Base-by-base conservation (phyloP, 1,140 invertebrate genomes). In the Eriocheir sinensis region DNA sequence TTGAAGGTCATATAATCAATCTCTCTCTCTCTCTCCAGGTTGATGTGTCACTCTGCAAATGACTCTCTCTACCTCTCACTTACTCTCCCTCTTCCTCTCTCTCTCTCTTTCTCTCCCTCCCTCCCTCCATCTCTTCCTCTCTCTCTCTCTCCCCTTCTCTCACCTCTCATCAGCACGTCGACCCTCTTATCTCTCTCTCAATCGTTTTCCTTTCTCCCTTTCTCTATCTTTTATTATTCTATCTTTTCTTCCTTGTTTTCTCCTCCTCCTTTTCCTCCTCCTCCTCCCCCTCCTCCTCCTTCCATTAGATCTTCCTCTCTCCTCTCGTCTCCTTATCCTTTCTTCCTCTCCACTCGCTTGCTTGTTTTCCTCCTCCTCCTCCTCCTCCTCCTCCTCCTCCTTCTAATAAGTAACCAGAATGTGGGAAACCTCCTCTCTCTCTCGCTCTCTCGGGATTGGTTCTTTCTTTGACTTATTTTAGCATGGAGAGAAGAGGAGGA, bases 391-490 rank as follows among this genome's bases (percentile, higher is more conserved):
- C n/a, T n/a, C 60, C n/a, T n/a, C n/a, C 60, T 6, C 21, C 21
- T n/a, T 21, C 21, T 72, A 72, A 72, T 72, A 72, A 72, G 60
- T 72, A 72, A 72, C 27, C 60, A 6, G 21, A 72, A 72, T 72
- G 60, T n/a, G 60, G 27, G 60, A 72, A 72, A n/a, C 21, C 6
- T 72, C 60, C 60, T 72, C 60, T 72, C 60, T 72, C 60, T 72
- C 60, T 72, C 60, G 27, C 60, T 72, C 60, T 72, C 60, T 72
- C 60, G 3, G n/a, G n/a, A 72, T n/a, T n/a, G 60, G 27, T n/a
- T n/a, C 60, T 4, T 72, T n/a, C 60, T n/a, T 72, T 72, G 60
- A 72, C 60, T 72, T 72, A 72, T 72, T 72, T 72, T 72, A 72
- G 60, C 8, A 21, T n/a, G 60, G 60, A 12, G 44, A 15, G 44